A percentile compares a stretch with the other conserved stretches of the same genome.
phyloP scores from a whole-genome alignment of 64 coral and sea anemone genomes.

The Montipora cactus region DNA sequence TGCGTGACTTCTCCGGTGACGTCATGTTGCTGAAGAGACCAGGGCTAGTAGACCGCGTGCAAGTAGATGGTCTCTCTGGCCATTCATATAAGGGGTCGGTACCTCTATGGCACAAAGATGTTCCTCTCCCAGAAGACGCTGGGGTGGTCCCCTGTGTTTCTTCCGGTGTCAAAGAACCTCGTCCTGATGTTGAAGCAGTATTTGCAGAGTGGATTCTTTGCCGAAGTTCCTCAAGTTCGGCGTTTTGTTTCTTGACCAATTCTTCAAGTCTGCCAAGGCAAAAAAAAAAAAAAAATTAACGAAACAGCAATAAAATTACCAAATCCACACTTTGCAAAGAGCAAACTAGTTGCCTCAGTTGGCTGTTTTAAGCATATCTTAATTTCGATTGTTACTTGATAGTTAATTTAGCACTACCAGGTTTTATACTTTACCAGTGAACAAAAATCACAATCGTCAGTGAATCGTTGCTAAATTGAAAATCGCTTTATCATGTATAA shows the following conservation, averaged over 20 bases:
- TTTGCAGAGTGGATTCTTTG: slow-evolving; percentile 3
- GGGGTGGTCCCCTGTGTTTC: not conserved
- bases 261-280: slow-evolving; percentile 20
- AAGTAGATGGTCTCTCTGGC: slow-evolving; percentile 36
- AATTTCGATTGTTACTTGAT: no score
- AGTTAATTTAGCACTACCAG: no score
- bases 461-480: no score
- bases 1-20: not conserved
- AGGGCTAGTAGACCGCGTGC: slow-evolving; percentile 35
- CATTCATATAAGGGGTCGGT: slow-evolving; percentile 39
- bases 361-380: no score
- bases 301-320: not conserved
- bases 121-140: slow-evolving; percentile 4
- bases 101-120: slow-evolving; percentile 13
- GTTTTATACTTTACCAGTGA: no score
- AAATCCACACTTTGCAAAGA: no score
- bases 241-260: slow-evolving; percentile 23
- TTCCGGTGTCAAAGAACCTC: slow-evolving; percentile 40
- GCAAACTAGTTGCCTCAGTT: no score
- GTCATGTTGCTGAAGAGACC: not conserved
- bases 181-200: slow-evolving; percentile 29
- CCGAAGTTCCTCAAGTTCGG: slow-evolving; percentile 25
- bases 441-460: no score
- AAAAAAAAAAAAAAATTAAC: not conserved
- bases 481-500: no score